Conservation (phyloP, 2,888 invertebrate genomes). For the Teinopalpus imperialis region DNA sequence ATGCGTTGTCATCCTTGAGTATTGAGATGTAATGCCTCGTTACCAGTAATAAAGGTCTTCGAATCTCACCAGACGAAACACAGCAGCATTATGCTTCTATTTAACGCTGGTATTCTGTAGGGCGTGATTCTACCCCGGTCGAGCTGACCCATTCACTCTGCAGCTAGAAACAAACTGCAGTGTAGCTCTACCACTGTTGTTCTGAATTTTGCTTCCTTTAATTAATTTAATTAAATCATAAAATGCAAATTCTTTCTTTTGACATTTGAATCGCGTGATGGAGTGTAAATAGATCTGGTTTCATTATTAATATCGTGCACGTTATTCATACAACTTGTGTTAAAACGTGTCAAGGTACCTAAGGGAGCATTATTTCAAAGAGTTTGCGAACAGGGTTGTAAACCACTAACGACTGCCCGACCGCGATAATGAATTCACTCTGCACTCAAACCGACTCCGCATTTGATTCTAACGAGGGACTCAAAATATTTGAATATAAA, state of each 20-base stretch:
- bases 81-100: too few species aligned
- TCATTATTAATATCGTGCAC: slow-evolving; percentile 23
- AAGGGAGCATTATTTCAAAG: slow-evolving; percentile 70
- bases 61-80: too few species aligned
- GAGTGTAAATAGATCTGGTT: slow-evolving; percentile 24
- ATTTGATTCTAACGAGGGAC: slow-evolving; percentile 48
- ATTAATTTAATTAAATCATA: too few species aligned
- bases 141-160: too few species aligned
- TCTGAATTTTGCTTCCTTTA: too few species aligned
- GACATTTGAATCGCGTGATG: slow-evolving; percentile 17
- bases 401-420: slow-evolving; percentile 74
- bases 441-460: slow-evolving; percentile 56
- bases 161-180: too few species aligned
- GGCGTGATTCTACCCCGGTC: too few species aligned
- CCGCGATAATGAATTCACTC: slow-evolving; percentile 73
- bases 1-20: too few species aligned
- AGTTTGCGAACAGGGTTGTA: slow-evolving; percentile 68
- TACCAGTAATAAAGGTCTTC: too few species aligned
- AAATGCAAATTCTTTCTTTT: slow-evolving; percentile 6
- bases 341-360: slow-evolving; percentile 48
- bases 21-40: too few species aligned
- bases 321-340: slow-evolving; percentile 31
- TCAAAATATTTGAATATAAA: slow-evolving; percentile 49
- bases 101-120: too few species aligned
- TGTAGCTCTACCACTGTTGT: too few species aligned